Conservation (phyloP, 2,113 vertebrate species). For the Trichechus manatus region DNA sequence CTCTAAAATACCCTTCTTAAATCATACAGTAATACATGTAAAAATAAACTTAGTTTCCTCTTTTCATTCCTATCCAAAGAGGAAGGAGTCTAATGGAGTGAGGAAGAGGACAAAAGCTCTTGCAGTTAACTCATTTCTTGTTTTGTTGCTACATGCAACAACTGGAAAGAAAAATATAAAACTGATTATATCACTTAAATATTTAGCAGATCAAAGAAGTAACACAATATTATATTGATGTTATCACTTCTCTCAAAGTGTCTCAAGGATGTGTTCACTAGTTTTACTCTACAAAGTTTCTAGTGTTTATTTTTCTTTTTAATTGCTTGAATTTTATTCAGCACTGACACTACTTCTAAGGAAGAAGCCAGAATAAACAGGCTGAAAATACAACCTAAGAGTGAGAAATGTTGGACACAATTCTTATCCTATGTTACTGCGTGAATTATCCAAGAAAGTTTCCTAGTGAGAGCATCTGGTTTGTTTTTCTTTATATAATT, state of each 20-base stretch:
- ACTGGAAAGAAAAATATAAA: slow-evolving; percentile 63
- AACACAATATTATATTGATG: slow-evolving; percentile 34
- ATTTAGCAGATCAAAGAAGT: slow-evolving; percentile 60
- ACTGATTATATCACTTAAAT: slow-evolving; percentile 28
- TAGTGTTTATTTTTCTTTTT: slow-evolving; percentile 69
- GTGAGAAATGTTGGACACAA: slow-evolving; percentile 63
- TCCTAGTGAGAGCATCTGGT: slow-evolving; percentile 54
- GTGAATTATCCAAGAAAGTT: slow-evolving; percentile 68
- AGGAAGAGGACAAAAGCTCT: slow-evolving; percentile 51
- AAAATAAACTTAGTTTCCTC: slow-evolving; percentile 30
- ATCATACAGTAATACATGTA: not conserved
- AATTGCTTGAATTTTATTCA: slow-evolving; percentile 64
- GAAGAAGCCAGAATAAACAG: slow-evolving; percentile 66
- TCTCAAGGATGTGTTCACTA: slow-evolving; percentile 53
- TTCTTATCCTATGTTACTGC: slow-evolving; percentile 20
- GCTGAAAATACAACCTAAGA: slow-evolving; percentile 56
- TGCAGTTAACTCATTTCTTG: slow-evolving; percentile 28
- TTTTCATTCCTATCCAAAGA: not conserved
- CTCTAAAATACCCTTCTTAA: slow-evolving; percentile 2
- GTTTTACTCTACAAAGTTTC: slow-evolving; percentile 58
- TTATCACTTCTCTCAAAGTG: slow-evolving; percentile 41
- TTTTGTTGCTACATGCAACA: slow-evolving; percentile 41
- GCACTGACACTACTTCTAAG: slow-evolving; percentile 54
- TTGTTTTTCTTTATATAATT: slow-evolving; percentile 66
- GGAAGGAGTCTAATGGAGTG: not conserved